These are phyloP conservation scores for Stegodyphus mimosarum DNA, from an alignment of 1,140 invertebrate genomes.

Conservation along the genomic window DNA sequence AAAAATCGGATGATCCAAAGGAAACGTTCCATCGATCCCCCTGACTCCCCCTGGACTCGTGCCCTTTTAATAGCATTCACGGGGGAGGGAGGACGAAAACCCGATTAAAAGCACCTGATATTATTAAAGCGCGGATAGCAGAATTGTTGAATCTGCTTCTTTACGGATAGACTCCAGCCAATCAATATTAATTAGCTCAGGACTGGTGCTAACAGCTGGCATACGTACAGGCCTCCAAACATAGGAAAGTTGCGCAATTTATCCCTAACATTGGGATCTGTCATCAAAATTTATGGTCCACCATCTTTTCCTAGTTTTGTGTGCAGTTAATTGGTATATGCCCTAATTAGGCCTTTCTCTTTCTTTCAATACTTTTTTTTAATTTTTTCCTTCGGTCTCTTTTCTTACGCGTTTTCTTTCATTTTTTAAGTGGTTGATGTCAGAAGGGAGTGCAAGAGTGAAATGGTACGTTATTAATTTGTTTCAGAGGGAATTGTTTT, in stretches of 20 bases:
- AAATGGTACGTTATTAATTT: constrained; percentile 57
- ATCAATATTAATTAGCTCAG: constrained; percentile 54
- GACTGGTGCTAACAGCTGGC: constrained; percentile 27
- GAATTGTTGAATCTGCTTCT: constrained; percentile 42
- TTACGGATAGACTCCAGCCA: background rate
- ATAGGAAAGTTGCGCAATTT: constrained; percentile 34
- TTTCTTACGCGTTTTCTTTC: background rate
- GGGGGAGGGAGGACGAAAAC: constrained; percentile 20
- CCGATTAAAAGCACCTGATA: constrained; percentile 57
- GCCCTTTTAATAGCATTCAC: background rate
- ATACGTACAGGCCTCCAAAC: background rate
- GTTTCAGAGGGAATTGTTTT: background rate
- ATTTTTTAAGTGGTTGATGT: constrained; percentile 31
- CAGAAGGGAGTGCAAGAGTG: constrained; percentile 26
- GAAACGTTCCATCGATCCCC: constrained; percentile 20
- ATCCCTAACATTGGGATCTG: constrained; percentile 52
- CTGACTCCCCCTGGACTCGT: background rate
- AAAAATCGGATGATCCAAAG: constrained; percentile 23
- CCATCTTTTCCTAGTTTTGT: constrained; percentile 38
- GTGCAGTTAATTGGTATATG: constrained; percentile 44
- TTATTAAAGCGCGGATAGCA: constrained; percentile 43
- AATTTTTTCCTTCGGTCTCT: background rate
- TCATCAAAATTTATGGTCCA: constrained; percentile 55
- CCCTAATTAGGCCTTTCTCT: constrained; percentile 43
- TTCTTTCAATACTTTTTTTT: constrained; percentile 24